Base-by-base conservation (phyloP, 2,113 vertebrate species). In the Lampris megalopsis region DNA sequence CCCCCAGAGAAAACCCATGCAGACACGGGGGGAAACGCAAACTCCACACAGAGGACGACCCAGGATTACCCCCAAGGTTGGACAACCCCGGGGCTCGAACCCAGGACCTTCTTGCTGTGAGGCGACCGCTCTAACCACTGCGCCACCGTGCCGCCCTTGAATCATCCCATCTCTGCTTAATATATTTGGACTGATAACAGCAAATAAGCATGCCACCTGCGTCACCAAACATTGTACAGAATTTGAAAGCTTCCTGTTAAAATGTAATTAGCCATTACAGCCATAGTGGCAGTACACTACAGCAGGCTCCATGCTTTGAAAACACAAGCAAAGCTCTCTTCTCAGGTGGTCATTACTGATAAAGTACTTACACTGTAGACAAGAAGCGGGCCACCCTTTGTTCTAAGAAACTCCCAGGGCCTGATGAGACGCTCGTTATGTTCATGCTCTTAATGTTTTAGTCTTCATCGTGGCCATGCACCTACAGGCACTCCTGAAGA, bases 371-470 rank as follows among this genome's bases (percentile, higher is more conserved):
- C 87, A 57, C 77, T 76, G 43, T 1, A 76, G 10, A 24, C 47
- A 58, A 79, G 77, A 73, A 61, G 75, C 81, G 48, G 71, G 68
- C 24, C 43, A 85, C 73, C 56, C 79, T 56, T 61, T 53, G 63
- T 48, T 42, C 75, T 73, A 86, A 78, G 68, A 67, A 79, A 78
- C 48, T 67, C 74, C 77, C 76, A 68, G 38, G 83, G 70, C 65
- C 57, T 64, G 83, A 38, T 8, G 72, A 71, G 68, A 83, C 68
- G 70, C 74, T 85, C 73, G 67, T 82, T 81, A 87, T 73, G 62
- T 52, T 83, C 89, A 90, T 91, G 88, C 87, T 88, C 64, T 88
- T 75, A 90, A 41, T 38, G 80, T 70, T 92, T 84, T 68, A 91
- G 83, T 75, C 87, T 72, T 86, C 87, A 88, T 62, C 71, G 67